phyloP scores from a whole-genome alignment of 2,797 vertebrate species.

The Mallotus villosus region DNA sequence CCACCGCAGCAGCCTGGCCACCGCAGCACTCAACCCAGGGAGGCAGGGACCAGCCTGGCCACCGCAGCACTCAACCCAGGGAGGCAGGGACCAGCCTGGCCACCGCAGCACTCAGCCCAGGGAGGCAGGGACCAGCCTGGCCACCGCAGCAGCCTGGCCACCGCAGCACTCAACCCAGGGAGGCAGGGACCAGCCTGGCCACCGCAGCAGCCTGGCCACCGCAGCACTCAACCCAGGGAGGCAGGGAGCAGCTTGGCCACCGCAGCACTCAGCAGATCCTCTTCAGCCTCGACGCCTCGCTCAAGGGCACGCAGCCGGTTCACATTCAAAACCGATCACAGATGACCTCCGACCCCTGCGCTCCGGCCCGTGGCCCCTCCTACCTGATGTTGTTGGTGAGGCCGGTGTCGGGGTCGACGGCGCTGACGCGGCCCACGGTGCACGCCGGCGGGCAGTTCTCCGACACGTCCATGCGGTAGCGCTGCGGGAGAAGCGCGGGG shows the following conservation, averaged over 20 bases:
- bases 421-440: constrained; percentile 83
- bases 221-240: constrained; percentile 25
- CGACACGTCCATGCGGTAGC: constrained; percentile 82
- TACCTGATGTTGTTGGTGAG: constrained; percentile 87
- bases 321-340: background rate
- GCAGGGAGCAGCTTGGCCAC: background rate
- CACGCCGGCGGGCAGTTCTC: constrained; percentile 85
- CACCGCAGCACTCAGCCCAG: background rate
- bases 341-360: background rate
- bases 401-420: constrained; percentile 84
- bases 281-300: background rate
- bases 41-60: background rate
- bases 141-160: no score
- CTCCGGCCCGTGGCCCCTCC: background rate
- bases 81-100: background rate
- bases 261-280: no score
- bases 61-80: background rate
- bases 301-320: constrained; percentile 19
- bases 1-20: no score
- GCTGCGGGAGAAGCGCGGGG: constrained; percentile 81
- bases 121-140: background rate
- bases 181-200: background rate
- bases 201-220: no score
- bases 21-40: no score
- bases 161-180: constrained; percentile 29